A percentile compares a stretch with the other conserved stretches of the same genome.
Conservation (phyloP, 1,140 invertebrate species). For the Rhagoletis zephyria region DNA sequence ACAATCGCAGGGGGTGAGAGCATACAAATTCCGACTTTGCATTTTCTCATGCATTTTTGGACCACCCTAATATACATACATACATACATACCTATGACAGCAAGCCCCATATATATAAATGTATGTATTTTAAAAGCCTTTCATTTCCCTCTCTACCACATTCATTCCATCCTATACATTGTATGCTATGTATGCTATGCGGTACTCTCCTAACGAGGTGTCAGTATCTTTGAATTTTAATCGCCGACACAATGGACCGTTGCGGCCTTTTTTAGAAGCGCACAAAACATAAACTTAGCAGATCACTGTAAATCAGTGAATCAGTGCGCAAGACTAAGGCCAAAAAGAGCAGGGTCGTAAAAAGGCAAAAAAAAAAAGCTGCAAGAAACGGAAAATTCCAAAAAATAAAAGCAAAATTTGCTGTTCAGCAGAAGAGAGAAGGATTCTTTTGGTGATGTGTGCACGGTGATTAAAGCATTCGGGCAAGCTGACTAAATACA, state of each 20-base stretch:
- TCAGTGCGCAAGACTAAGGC: conserved; percentile 65
- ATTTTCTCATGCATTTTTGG: too few relatives aligned
- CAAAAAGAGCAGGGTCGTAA: neutral
- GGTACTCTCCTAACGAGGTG: conserved; percentile 64
- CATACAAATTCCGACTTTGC: too few relatives aligned
- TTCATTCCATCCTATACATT: conserved; percentile 57
- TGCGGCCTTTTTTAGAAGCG: conserved; percentile 38
- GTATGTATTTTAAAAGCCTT: conserved; percentile 1
- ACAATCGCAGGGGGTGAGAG: too few relatives aligned
- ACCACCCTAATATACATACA: too few relatives aligned
- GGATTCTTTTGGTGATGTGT: conserved; percentile 66
- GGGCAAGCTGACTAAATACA: neutral
- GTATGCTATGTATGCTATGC: conserved; percentile 42
- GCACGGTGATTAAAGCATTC: conserved; percentile 71
- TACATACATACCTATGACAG: neutral
- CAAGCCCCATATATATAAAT: neutral
- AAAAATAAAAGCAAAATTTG: neutral
- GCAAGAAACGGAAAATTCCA: conserved; percentile 2
- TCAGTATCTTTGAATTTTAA: conserved; percentile 72
- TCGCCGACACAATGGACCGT: conserved; percentile 68
- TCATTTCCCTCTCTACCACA: neutral
- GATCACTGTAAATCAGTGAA: conserved; percentile 71
- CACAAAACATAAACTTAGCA: conserved; percentile 64
- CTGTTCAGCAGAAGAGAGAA: conserved; percentile 64
- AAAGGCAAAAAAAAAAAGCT: neutral